Percentiles rank a stretch among this genome's conserved stretches.
phyloP scores from a whole-genome alignment of 2,113 vertebrate species.

The Abramis brama region DNA sequence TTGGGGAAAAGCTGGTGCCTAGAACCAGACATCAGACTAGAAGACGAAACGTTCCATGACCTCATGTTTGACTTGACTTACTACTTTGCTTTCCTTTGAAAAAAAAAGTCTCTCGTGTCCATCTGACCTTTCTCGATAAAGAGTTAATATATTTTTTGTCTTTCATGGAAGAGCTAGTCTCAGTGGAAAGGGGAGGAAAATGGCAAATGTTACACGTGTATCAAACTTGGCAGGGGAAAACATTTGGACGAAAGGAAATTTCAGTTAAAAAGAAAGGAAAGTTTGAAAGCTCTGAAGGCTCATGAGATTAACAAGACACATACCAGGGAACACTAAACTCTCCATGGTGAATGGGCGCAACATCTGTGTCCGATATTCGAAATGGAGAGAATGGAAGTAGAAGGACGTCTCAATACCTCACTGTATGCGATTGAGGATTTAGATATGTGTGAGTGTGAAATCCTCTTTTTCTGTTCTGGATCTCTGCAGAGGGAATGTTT shows the following conservation, averaged over 20 bases:
- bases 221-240: slow-evolving; percentile 40
- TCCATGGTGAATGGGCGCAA: slow-evolving; percentile 42
- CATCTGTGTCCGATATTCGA: slow-evolving; percentile 55
- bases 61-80: slow-evolving; percentile 58
- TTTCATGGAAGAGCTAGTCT: slow-evolving; percentile 19
- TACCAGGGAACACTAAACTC: slow-evolving; percentile 55
- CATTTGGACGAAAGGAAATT: slow-evolving; percentile 38
- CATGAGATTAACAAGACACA: slow-evolving; percentile 55
- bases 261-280: slow-evolving; percentile 47
- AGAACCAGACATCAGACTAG: slow-evolving; percentile 54
- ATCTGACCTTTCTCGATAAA: slow-evolving; percentile 50
- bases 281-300: slow-evolving; percentile 49
- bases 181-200: slow-evolving; percentile 41
- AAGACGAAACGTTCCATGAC: slow-evolving; percentile 58
- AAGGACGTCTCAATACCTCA: slow-evolving; percentile 34
- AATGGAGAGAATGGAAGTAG: slow-evolving; percentile 31
- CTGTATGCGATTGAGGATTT: slow-evolving; percentile 33
- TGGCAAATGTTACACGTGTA: slow-evolving; percentile 50
- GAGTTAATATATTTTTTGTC: slow-evolving; percentile 46
- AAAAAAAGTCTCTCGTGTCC: slow-evolving; percentile 35
- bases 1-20: slow-evolving; percentile 52
- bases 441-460: slow-evolving; percentile 1
- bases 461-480: slow-evolving; percentile 1
- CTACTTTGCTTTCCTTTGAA: slow-evolving; percentile 47
- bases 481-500: slow-evolving; percentile 15